Evolutionary conservation across 2,113 vertebrate species (phyloP), one percentile per base, ranked within the genome.

Genomic region (Onychostoma macrolepis): DNA sequence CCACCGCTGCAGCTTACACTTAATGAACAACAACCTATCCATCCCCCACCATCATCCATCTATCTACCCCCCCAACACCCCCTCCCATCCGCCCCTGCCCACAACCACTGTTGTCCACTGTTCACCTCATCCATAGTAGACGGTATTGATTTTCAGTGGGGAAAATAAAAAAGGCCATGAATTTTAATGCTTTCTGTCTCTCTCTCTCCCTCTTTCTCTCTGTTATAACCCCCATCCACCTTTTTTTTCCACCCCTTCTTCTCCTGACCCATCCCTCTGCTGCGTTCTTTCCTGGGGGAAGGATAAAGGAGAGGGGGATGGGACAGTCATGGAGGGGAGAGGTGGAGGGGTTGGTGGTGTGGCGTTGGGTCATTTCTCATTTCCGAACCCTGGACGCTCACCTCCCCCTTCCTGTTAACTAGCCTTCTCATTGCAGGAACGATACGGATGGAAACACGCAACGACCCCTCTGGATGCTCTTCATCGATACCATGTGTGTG

Each of bases 161-260:
- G 93, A 94, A 95, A 95, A 95, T 95, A 95, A 95, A 95, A 95
- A 95, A 95, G 93, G 90, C 93, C 93, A 95, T 95, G 94, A 95
- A 95, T 95, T 95, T 95, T 95, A 95, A 94, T 95, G 93, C 92
- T 90, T 92, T 94, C 93, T 94, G 93, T 93, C 92, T 90, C 92
- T 90, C 90, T 87, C 91, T 83, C 75, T 74, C 80, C n/a, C 75
- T 33, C 78, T n/a, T n/a, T 33, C 28, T 65, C 61, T 63, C 61
- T 58, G 24, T 65, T 67, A 41, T 72, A 72, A 74, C 74, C 71
- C 48, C 45, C 74, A 90, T 86, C 85, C 88, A 90, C 84, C 13
- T 87, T 85, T 78, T 41, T n/a, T 83, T 87, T 36, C 88, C 82
- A 85, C 80, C 81, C 69, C 58, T 41, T 71, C 85, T 80, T 83